phyloP scores from a whole-genome alignment of 2,888 invertebrate genomes.

The Athalia rosae region DNA sequence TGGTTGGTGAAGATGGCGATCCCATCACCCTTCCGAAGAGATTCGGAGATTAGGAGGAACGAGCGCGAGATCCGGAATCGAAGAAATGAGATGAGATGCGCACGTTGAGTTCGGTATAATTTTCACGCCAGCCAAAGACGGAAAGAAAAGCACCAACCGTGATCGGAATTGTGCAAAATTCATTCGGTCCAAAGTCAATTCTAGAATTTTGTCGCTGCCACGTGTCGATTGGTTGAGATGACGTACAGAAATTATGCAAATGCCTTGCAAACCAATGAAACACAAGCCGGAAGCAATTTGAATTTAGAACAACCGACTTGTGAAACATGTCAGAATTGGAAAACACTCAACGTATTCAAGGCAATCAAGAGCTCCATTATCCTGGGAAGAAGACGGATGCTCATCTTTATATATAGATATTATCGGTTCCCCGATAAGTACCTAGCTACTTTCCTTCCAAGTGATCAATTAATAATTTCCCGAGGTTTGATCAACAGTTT shows the following conservation, averaged over 20 bases:
- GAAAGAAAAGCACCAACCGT: constrained; percentile 2
- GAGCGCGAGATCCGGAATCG: constrained; percentile 2
- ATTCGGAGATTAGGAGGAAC: neutral
- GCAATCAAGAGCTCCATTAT: too few relatives aligned
- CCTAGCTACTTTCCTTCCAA: neutral
- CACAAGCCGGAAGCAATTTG: too few relatives aligned
- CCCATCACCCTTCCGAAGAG: constrained; percentile 12
- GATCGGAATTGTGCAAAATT: neutral
- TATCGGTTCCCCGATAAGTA: constrained; percentile 19
- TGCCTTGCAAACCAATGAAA: too few relatives aligned
- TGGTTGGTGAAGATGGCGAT: constrained; percentile 11
- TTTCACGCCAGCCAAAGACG: neutral
- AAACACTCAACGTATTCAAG: too few relatives aligned
- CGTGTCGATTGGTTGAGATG: too few relatives aligned
- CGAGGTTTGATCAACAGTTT: constrained; percentile 32
- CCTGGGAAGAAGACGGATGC: too few relatives aligned
- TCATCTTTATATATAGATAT: constrained; percentile 5
- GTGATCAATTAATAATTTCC: constrained; percentile 31
- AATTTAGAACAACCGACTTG: too few relatives aligned
- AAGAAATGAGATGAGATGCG: constrained; percentile 4
- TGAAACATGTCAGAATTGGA: too few relatives aligned
- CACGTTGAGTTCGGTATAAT: constrained; percentile 1
- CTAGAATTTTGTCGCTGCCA: neutral
- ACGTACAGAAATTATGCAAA: too few relatives aligned
- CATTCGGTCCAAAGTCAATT: constrained; percentile 3